Percentiles rank a stretch among this genome's conserved stretches.
Conservation (phyloP, 2,888 invertebrate genomes). For the Physocephala rufipes region DNA sequence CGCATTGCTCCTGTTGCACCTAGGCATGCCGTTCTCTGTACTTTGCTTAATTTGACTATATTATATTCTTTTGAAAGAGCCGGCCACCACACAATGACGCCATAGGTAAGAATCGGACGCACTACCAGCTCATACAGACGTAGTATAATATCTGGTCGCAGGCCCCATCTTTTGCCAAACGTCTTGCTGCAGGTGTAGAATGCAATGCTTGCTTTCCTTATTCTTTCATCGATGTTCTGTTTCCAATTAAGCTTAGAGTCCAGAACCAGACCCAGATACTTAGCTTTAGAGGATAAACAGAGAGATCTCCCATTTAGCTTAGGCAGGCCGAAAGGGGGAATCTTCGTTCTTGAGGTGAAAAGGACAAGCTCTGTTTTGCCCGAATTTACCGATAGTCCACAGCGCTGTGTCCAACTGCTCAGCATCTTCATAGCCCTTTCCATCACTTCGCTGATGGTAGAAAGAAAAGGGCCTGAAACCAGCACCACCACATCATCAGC, state of each 20-base stretch:
- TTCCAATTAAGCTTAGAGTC: conserved; percentile 11
- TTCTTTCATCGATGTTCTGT: background rate
- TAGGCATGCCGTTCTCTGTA: too few species aligned
- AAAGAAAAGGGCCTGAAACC: background rate
- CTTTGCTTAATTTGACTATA: too few species aligned
- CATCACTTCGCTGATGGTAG: background rate
- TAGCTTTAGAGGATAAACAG: background rate
- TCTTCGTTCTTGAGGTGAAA: background rate
- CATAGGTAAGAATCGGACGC: too few species aligned
- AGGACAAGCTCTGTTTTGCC: conserved; percentile 11
- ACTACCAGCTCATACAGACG: too few species aligned
- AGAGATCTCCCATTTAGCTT: background rate
- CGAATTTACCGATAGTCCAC: background rate
- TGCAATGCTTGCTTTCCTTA: background rate
- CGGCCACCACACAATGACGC: too few species aligned
- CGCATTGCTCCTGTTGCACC: too few species aligned
- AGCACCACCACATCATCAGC: conserved; percentile 6
- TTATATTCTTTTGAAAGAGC: too few species aligned
- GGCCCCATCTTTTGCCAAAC: background rate
- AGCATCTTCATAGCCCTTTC: background rate
- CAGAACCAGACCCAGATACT: background rate
- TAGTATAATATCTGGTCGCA: too few species aligned
- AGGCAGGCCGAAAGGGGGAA: background rate
- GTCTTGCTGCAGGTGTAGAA: background rate
- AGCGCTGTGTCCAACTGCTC: background rate